Conservation (phyloP, 1,140 invertebrate genomes). For the Sitodiplosis mosellana region DNA sequence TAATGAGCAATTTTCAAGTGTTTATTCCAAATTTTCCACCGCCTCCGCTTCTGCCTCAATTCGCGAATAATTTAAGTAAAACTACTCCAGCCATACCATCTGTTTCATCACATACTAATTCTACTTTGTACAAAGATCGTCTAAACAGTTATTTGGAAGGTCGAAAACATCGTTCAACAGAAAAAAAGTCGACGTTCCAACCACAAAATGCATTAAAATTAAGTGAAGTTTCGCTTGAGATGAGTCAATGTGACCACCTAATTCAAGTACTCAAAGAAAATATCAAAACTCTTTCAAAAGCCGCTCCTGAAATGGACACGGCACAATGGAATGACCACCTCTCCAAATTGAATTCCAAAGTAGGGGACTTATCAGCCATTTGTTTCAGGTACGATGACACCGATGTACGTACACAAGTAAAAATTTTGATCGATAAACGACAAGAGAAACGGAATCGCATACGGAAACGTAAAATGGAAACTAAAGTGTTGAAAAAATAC, state of each 20-base stretch:
- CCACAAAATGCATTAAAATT: neutral
- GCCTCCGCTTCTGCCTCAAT: neutral
- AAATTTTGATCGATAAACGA: neutral
- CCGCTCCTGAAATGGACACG: no score
- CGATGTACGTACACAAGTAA: neutral
- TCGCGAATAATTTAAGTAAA: neutral
- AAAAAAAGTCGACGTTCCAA: no score
- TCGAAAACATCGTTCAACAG: constrained; percentile 3
- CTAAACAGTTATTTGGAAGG: no score
- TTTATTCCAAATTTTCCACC: constrained; percentile 2
- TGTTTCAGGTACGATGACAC: no score
- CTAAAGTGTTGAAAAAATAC: neutral
- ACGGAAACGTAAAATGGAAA: neutral
- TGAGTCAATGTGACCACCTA: neutral
- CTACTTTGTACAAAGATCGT: no score
- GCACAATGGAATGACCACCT: no score
- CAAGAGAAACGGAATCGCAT: neutral
- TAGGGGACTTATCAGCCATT: no score
- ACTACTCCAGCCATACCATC: neutral
- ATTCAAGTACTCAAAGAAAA: no score
- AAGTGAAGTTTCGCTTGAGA: neutral
- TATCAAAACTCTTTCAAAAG: no score
- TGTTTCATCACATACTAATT: constrained; percentile 1
- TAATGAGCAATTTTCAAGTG: neutral
- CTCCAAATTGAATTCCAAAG: no score